phyloP scores from a whole-genome alignment of 2,888 invertebrate species.

The Itoplectis maculator region DNA sequence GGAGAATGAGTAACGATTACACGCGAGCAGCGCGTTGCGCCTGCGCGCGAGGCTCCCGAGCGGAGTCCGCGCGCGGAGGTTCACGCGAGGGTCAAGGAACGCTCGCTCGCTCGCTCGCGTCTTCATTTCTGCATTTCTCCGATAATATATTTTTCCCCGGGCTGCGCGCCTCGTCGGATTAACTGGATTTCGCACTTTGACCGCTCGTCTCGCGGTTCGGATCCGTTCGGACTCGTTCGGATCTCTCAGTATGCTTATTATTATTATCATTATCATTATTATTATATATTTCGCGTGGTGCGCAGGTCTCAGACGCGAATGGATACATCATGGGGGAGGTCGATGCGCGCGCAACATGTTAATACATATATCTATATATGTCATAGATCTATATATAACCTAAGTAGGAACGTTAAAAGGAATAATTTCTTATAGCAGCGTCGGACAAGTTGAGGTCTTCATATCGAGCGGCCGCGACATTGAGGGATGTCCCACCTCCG shows the following conservation, averaged over 20 bases:
- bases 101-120: background rate
- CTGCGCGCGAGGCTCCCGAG: no score
- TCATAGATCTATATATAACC: background rate
- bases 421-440: constrained; percentile 30
- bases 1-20: no score
- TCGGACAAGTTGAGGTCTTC: constrained; percentile 77
- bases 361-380: constrained; percentile 42
- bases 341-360: constrained; percentile 34
- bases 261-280: background rate
- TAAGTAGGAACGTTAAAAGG: background rate
- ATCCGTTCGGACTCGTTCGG: constrained; percentile 16
- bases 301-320: constrained; percentile 22
- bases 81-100: constrained; percentile 12
- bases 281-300: constrained; percentile 4
- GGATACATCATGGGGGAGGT: constrained; percentile 24
- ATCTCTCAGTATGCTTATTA: no score
- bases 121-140: constrained; percentile 33
- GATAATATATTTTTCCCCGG: background rate
- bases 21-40: no score
- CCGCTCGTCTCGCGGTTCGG: constrained; percentile 63
- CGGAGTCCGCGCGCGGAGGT: constrained; percentile 5
- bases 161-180: constrained; percentile 51
- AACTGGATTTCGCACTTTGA: constrained; percentile 76
- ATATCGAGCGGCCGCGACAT: constrained; percentile 80
- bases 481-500: constrained; percentile 79